phyloP scores from a whole-genome alignment of 2,113 vertebrate species.

The Rhinolophus ferrumequinum region DNA sequence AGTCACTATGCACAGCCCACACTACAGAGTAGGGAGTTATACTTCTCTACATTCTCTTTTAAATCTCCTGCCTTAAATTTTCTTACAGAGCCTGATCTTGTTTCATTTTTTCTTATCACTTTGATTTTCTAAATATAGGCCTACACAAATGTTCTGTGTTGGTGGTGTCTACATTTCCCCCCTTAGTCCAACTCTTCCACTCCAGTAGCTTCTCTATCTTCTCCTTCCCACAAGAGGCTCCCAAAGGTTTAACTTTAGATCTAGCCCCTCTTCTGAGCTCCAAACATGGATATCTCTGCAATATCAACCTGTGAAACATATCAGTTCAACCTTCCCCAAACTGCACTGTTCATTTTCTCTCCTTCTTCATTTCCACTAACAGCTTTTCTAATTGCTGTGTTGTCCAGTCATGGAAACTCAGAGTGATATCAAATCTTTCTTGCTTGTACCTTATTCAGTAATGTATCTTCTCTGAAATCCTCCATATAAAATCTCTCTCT shows the following conservation, averaged over 20 bases:
- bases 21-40: background rate
- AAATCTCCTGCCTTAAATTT: background rate
- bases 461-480: background rate
- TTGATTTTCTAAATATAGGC: background rate
- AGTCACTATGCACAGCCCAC: background rate
- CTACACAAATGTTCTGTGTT: background rate
- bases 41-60: background rate
- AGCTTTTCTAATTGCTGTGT: background rate
- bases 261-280: background rate
- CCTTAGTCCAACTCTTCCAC: background rate
- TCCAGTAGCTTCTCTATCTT: background rate
- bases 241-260: background rate
- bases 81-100: background rate
- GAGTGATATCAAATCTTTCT: background rate
- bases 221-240: background rate
- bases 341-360: background rate
- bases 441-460: background rate
- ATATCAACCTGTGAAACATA: background rate
- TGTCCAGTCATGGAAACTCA: background rate
- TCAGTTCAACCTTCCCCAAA: background rate
- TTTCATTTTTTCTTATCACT: background rate
- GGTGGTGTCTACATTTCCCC: background rate
- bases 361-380: background rate
- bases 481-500: background rate
- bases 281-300: background rate